Evolutionary conservation across 2,113 vertebrate genomes (phyloP).

Genomic region (Dromaius novaehollandiae): DNA sequence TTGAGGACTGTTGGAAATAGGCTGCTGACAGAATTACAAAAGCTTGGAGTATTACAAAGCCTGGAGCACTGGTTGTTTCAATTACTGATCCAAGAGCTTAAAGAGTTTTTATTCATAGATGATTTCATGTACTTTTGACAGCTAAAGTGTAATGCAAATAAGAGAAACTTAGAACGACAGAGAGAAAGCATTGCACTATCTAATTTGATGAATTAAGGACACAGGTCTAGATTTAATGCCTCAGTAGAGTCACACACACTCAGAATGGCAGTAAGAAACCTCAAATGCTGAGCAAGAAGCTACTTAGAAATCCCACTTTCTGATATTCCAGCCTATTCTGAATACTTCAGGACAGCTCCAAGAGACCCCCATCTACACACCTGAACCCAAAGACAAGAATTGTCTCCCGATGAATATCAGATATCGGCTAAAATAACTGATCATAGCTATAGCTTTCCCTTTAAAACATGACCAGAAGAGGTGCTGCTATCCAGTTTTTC

Average conservation of each 20-base stretch:
- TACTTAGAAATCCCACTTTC: background rate
- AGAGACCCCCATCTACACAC: rapidly evolving
- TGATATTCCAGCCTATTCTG: background rate
- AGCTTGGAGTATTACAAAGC: background rate
- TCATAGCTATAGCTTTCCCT: background rate
- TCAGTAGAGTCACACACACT: background rate
- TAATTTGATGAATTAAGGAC: background rate
- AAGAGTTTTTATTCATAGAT: background rate
- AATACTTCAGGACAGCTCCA: background rate
- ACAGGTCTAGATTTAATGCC: background rate
- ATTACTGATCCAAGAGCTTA: background rate
- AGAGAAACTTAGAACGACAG: background rate
- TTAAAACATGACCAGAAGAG: background rate
- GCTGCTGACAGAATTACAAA: background rate
- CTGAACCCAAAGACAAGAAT: background rate
- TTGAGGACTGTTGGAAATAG: background rate
- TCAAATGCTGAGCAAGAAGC: background rate
- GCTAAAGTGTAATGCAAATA: background rate
- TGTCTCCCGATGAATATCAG: background rate
- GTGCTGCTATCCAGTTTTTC: background rate
- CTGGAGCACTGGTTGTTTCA: background rate
- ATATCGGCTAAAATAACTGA: background rate
- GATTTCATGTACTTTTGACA: background rate
- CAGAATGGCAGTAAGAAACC: background rate
- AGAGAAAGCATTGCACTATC: background rate